Base-by-base conservation (phyloP, 2,797 vertebrate genomes). In the Austrolebias charrua region DNA sequence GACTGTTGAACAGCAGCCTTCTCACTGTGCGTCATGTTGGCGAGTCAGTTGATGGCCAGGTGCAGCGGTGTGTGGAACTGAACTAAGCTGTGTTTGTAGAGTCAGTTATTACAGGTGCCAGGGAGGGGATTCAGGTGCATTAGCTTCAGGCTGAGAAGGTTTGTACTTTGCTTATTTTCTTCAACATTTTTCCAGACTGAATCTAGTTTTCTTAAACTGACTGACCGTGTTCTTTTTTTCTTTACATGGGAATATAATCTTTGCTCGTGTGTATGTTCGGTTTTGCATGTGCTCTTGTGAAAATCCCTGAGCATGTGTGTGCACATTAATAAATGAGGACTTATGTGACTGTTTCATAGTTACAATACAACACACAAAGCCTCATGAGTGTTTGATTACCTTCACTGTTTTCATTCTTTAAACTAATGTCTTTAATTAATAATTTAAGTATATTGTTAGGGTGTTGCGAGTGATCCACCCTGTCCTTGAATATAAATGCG, bases 91-190 rank as follows among this genome's bases (percentile, higher is more conserved):
- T 70, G 31, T 38, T 47, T 15, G 19, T 63, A 28, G 49, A 31
- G 28, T 62, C 54, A 80, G 63, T 79, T 76, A 55, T 82, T 83
- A 60, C 80, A 85, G 85, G 79, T 85, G 82, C 75, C 61, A 49
- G 47, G 47, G 58, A 81, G 78, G 82, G 79, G 81, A 84, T 78
- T 86, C 83, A 88, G 83, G 87, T 90, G 83, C 74, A 75, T 76
- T 79, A 63, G 72, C 55, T 54, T 43, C 18, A 60, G 8, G 54
- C 69, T 71, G 77, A 47, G 29, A 33, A 15, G 18, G 44, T 46
- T 55, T 63, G 58, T 35, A 63, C 68, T 63, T 51, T 59, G n/a
- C 35, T 60, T 66, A 38, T 51, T 15, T 33, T 68, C 52, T 52
- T 55, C 40, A 50, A 51, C 52, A 59, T 80, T 65, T 69, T 80